phyloP scores from a whole-genome alignment of 2,888 invertebrate species.

The Ochropleura plecta region DNA sequence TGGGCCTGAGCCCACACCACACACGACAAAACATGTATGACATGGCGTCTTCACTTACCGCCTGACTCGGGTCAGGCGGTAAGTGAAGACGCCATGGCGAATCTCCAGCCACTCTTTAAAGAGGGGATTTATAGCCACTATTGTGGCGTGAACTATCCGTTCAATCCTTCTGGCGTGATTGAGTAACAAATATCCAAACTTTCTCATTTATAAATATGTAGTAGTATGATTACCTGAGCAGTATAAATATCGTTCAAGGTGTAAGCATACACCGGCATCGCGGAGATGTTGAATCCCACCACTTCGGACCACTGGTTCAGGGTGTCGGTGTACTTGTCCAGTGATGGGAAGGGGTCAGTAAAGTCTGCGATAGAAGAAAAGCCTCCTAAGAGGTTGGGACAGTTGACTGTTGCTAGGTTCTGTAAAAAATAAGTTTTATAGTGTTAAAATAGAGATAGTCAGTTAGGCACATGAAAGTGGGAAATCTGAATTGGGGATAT shows the following conservation, averaged over 20 bases:
- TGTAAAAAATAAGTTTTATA: constrained; percentile 29
- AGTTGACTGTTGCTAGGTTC: constrained; percentile 70
- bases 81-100: too few relatives aligned
- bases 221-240: constrained; percentile 65
- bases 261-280: constrained; percentile 46
- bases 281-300: constrained; percentile 46
- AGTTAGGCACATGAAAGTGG: background rate
- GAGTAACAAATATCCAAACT: too few relatives aligned
- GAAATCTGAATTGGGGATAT: too few relatives aligned
- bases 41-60: too few relatives aligned
- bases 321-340: constrained; percentile 57
- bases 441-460: background rate
- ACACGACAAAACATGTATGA: too few relatives aligned
- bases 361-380: background rate
- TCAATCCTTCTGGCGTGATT: too few relatives aligned
- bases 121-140: too few relatives aligned
- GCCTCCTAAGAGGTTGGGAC: constrained; percentile 59
- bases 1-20: too few relatives aligned
- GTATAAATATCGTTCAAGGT: constrained; percentile 64
- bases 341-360: constrained; percentile 10
- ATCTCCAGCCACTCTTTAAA: too few relatives aligned
- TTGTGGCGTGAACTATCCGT: too few relatives aligned
- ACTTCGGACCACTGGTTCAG: constrained; percentile 57
- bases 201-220: too few relatives aligned
- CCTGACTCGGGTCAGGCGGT: too few relatives aligned